A percentile compares a stretch with the other conserved stretches of the same genome.
These are phyloP conservation scores for Halichoeres trimaculatus DNA, from an alignment of 2,113 vertebrate genomes.

Conservation along the genomic window DNA sequence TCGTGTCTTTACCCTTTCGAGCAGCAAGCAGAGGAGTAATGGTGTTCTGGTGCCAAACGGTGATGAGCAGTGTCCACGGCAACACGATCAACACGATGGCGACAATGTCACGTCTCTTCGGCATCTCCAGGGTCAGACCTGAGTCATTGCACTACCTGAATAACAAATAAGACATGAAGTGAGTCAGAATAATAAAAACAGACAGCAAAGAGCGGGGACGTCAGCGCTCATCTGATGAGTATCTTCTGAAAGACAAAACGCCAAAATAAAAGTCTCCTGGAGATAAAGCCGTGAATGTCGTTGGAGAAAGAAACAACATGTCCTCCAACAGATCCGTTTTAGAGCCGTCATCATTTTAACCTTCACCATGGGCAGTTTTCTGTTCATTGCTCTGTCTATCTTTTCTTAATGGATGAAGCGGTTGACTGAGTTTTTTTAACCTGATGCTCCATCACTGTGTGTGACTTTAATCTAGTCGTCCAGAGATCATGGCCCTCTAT, in stretches of 20 bases:
- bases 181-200: not conserved
- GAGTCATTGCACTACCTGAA: slow-evolving; percentile 90
- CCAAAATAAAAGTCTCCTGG: no score
- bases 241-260: no score
- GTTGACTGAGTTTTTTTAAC: slow-evolving; percentile 8
- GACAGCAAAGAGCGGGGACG: not conserved
- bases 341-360: not conserved
- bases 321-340: not conserved
- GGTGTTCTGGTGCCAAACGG: slow-evolving; percentile 92
- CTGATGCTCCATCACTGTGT: slow-evolving; percentile 27
- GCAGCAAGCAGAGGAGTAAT: slow-evolving; percentile 85
- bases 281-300: not conserved
- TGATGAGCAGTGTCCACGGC: slow-evolving; percentile 96
- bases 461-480: slow-evolving; percentile 19
- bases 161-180: not conserved
- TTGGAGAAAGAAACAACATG: not conserved
- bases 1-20: slow-evolving; percentile 89
- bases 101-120: slow-evolving; percentile 94
- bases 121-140: slow-evolving; percentile 93
- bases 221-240: not conserved
- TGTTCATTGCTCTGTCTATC: slow-evolving; percentile 38
- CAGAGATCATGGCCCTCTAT: not conserved
- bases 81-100: slow-evolving; percentile 94
- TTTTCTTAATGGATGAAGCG: slow-evolving; percentile 23
- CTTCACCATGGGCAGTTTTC: slow-evolving; percentile 10